Conservation (phyloP, 2,113 vertebrate species). For the Datnioides undecimradiatus region DNA sequence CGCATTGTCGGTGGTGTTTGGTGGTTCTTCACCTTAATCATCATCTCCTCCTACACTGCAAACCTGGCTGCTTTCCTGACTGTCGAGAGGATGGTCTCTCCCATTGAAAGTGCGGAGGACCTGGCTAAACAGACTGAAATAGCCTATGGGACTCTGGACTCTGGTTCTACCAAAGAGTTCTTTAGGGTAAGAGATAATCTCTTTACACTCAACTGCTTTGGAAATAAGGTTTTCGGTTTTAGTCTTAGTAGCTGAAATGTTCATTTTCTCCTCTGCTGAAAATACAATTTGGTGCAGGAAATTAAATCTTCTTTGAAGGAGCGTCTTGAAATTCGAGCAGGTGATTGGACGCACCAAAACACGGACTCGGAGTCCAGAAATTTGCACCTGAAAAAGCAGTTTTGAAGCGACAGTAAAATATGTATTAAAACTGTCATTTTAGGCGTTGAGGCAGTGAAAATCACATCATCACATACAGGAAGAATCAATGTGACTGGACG, state of each 20-base stretch:
- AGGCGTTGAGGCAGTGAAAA: not conserved
- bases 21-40: slow-evolving; percentile 99
- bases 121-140: slow-evolving; percentile 98
- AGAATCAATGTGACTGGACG: not conserved
- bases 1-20: slow-evolving; percentile 99
- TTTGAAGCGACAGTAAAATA: not conserved
- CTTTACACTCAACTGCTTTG: not conserved
- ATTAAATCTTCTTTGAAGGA: not conserved
- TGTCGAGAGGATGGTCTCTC: slow-evolving; percentile 99
- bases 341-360: no score
- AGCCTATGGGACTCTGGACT: slow-evolving; percentile 98
- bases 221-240: not conserved
- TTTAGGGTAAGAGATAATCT: slow-evolving; percentile 91
- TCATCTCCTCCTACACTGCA: slow-evolving; percentile 99
- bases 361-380: not conserved
- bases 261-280: not conserved
- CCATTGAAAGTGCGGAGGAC: slow-evolving; percentile 98
- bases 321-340: no score
- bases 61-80: slow-evolving; percentile 99
- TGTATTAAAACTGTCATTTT: not conserved
- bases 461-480: not conserved
- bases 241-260: not conserved
- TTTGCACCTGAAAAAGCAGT: not conserved
- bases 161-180: slow-evolving; percentile 99
- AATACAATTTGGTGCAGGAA: not conserved